Evolutionary conservation across 92 coral and sea anemone species (phyloP).

Genomic region (Ricordea florida): DNA sequence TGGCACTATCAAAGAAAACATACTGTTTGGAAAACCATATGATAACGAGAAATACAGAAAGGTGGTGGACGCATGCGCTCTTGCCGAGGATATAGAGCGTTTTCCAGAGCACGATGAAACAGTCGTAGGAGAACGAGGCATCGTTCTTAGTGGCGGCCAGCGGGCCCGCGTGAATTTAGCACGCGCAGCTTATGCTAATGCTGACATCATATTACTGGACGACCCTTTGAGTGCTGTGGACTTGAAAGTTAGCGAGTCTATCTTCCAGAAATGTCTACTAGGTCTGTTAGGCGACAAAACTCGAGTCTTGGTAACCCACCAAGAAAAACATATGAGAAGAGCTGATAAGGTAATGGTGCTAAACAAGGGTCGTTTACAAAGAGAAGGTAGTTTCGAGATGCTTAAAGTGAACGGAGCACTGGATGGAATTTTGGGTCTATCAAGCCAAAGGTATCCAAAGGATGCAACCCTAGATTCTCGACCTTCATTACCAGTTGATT

Average conservation of each 20-base stretch:
- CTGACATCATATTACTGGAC: not conserved
- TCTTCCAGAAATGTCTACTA: not conserved
- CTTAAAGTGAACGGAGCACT: not conserved
- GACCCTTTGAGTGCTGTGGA: constrained; percentile 9
- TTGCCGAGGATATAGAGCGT: not conserved
- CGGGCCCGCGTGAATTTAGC: not conserved
- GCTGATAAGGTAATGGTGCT: no score
- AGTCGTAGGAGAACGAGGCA: not conserved
- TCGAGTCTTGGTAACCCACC: not conserved
- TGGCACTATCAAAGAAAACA: no score
- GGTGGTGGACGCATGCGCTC: not conserved
- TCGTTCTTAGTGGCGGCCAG: constrained; percentile 1
- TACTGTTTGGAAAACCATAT: no score
- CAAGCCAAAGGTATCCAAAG: not conserved
- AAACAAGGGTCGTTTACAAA: not conserved
- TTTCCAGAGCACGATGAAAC: not conserved
- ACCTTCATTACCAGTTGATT: no score
- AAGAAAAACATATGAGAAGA: not conserved
- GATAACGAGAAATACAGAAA: not conserved
- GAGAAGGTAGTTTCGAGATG: not conserved
- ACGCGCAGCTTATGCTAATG: constrained; percentile 9
- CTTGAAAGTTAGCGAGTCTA: not conserved
- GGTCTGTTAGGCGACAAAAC: not conserved
- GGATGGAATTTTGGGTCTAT: not conserved
- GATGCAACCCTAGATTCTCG: no score